Percentiles rank a stretch among this genome's conserved stretches.
Evolutionary conservation across 2,888 invertebrate species (phyloP).

Genomic region (Polyommatus icarus): DNA sequence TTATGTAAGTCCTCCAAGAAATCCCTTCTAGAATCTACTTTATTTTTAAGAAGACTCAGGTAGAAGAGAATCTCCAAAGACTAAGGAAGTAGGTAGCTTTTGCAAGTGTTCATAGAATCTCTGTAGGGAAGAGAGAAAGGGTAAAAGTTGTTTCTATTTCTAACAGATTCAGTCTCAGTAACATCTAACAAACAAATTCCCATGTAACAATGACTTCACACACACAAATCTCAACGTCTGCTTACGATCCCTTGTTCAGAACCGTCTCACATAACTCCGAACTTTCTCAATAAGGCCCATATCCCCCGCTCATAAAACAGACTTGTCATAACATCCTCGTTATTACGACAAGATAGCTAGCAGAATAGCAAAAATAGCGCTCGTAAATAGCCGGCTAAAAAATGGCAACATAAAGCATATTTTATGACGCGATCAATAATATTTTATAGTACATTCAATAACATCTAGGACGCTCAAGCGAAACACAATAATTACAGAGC

Average conservation of each 20-base stretch:
- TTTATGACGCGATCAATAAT: slow-evolving; percentile 75
- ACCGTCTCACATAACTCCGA: not conserved
- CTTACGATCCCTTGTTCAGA: not conserved
- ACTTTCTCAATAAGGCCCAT: slow-evolving; percentile 15
- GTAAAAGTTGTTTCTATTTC: no score
- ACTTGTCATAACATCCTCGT: slow-evolving; percentile 17
- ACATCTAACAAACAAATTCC: not conserved
- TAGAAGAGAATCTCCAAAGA: no score
- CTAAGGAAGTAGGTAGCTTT: no score
- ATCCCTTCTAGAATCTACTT: no score
- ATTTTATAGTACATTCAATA: slow-evolving; percentile 77
- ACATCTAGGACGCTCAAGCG: slow-evolving; percentile 68
- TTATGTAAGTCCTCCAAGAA: no score
- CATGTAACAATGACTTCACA: not conserved
- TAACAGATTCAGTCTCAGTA: not conserved
- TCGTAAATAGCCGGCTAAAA: slow-evolving; percentile 60
- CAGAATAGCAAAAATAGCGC: slow-evolving; percentile 39
- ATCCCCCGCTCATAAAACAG: slow-evolving; percentile 4
- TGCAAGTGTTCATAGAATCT: no score
- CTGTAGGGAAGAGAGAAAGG: no score
- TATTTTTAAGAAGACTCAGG: no score
- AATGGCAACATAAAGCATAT: slow-evolving; percentile 64
- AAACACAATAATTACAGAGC: slow-evolving; percentile 72
- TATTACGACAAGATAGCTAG: slow-evolving; percentile 7
- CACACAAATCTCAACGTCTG: not conserved